A percentile compares a stretch with the other conserved stretches of the same genome.
Conservation (phyloP, 2,888 invertebrate genomes). For the Meteorus cinctellus region DNA sequence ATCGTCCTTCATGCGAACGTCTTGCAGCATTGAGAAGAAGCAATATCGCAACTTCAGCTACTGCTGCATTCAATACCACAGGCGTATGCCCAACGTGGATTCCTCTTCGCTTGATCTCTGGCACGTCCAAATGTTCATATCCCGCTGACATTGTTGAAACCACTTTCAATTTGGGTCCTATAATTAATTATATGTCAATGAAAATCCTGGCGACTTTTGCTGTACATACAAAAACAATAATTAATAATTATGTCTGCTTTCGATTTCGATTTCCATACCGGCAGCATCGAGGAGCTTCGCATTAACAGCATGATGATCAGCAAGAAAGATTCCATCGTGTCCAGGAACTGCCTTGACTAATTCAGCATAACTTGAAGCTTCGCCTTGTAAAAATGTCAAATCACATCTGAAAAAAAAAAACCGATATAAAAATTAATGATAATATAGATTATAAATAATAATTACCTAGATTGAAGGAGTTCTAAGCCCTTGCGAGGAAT, state of each 20-base stretch:
- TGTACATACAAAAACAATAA: no score
- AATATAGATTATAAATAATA: not conserved
- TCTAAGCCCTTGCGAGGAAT: conserved; percentile 73
- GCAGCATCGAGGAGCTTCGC: conserved; percentile 79
- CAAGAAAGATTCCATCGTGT: conserved; percentile 64
- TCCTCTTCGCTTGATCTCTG: conserved; percentile 81
- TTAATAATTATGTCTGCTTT: not conserved
- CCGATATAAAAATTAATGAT: not conserved
- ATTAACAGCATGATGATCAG: conserved; percentile 67
- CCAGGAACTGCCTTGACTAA: conserved; percentile 61
- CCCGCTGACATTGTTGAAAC: conserved; percentile 92
- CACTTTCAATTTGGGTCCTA: conserved; percentile 83
- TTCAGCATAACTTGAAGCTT: conserved; percentile 53
- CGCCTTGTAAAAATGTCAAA: conserved; percentile 61
- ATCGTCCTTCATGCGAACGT: conserved; percentile 84
- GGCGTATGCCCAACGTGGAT: conserved; percentile 89
- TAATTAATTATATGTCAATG: conserved; percentile 47
- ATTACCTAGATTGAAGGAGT: conserved; percentile 72
- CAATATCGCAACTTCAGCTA: conserved; percentile 88
- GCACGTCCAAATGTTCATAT: conserved; percentile 86
- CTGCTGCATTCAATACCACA: conserved; percentile 82
- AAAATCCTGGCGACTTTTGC: no score
- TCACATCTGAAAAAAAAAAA: conserved; percentile 59
- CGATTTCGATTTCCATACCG: conserved; percentile 71
- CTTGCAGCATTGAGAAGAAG: conserved; percentile 85